These are phyloP conservation scores for Psettodes erumei DNA, from an alignment of 2,113 vertebrate species.

Conservation along the genomic window DNA sequence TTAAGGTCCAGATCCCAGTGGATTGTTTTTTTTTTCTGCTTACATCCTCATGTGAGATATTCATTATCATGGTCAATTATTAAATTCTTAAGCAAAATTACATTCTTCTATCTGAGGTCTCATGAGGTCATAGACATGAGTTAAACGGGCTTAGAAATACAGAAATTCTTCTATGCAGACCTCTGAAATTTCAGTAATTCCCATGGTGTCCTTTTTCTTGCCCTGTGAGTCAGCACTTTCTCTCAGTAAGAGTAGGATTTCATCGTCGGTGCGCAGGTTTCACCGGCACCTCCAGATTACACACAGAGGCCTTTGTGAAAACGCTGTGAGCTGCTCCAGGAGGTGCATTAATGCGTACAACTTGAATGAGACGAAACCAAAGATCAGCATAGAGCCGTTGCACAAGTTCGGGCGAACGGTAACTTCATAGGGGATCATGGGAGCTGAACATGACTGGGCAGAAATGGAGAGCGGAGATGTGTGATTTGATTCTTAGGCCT, in stretches of 20 bases:
- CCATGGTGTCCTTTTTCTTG: conserved; percentile 19
- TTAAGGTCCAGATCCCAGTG: background rate
- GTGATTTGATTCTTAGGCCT: conserved; percentile 10
- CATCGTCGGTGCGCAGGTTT: conserved; percentile 40
- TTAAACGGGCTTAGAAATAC: conserved; percentile 2
- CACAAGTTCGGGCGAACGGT: conserved; percentile 24
- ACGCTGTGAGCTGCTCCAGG: conserved; percentile 49
- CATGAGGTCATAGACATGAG: background rate
- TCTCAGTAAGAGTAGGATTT: conserved; percentile 57
- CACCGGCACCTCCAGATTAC: conserved; percentile 28
- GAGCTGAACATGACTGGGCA: conserved; percentile 45
- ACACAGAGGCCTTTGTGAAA: conserved; percentile 66
- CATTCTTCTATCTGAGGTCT: background rate
- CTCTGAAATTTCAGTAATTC: conserved; percentile 39
- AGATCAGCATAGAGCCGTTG: conserved; percentile 42
- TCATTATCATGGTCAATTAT: background rate
- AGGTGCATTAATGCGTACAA: conserved; percentile 61
- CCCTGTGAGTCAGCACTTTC: conserved; percentile 51
- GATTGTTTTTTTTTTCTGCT: background rate
- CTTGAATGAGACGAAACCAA: conserved; percentile 63
- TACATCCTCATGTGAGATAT: background rate
- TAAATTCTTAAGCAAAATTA: background rate
- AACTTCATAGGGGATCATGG: conserved; percentile 28
- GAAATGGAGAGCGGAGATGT: conserved; percentile 31
- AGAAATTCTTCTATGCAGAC: conserved; percentile 5